phyloP scores from a whole-genome alignment of 1,140 invertebrate genomes.

The Lasaia peninsularis region DNA sequence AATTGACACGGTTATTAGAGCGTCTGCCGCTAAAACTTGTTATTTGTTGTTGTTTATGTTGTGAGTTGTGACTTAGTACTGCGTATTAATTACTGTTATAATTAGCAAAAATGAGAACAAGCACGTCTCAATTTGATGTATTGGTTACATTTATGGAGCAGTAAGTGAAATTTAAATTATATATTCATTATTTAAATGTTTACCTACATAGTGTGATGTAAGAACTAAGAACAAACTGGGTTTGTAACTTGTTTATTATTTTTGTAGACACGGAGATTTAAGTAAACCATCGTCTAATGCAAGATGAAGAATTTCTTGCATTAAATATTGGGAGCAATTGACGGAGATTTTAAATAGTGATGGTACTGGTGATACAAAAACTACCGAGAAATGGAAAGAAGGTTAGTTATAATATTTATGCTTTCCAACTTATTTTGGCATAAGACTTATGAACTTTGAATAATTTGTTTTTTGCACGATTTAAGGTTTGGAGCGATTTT shows the following conservation, averaged over 20 bases:
- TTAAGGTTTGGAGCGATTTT: neutral
- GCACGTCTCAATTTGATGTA: no score
- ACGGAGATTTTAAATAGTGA: slow-evolving; percentile 19
- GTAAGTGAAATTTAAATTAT: no score
- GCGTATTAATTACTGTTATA: no score
- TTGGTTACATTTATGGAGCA: no score
- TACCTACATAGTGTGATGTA: no score
- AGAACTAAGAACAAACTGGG: no score
- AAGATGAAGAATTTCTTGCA: slow-evolving; percentile 8
- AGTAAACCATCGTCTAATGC: slow-evolving; percentile 18
- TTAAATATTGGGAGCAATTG: slow-evolving; percentile 18
- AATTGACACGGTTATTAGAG: neutral
- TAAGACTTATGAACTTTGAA: neutral
- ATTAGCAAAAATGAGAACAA: no score
- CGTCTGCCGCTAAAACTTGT: no score
- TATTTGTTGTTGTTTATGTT: no score
- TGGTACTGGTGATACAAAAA: slow-evolving; percentile 20
- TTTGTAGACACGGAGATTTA: slow-evolving; percentile 23
- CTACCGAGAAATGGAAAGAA: slow-evolving; percentile 27
- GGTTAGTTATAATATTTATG: slow-evolving; percentile 10
- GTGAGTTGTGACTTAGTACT: no score
- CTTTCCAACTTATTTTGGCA: neutral
- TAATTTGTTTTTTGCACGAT: neutral
- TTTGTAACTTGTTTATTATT: neutral
- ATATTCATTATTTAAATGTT: no score